Evolutionary conservation across 1,140 invertebrate species (phyloP), one percentile per base, ranked within the genome.

Genomic region (Drosophila quadrilineata): DNA sequence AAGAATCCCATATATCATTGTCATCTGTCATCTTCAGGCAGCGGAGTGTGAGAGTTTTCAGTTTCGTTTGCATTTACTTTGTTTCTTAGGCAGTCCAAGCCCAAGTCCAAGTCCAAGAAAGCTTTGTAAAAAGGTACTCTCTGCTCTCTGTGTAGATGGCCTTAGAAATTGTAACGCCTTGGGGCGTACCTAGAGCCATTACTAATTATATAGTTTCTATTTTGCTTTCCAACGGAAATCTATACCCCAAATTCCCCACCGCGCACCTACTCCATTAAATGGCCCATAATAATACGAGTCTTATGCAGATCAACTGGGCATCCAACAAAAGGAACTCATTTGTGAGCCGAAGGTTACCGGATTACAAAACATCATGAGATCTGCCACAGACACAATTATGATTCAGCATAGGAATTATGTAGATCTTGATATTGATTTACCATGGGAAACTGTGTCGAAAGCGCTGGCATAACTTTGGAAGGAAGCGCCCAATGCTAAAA

Each of bases 161-260:
- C 58, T 63, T 54, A 68, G 58, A 63, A 62, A 62, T 54, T 19
- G 31, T 48, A 63, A 70, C 66, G 66, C 66, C 70, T 70, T 48
- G 31, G 59, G 66, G 59, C 70, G 66, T 72, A 69, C 65, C 65
- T 64, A 72, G 66, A 69, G 66, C 53, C 70, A 72, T 70, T 65
- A 72, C 70, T 73, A 73, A 73, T 73, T 73, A 73, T 73, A 73
- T 73, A 72, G 70, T 73, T 73, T 73, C 60, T 70, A 73, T 65
- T 65, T 64, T 45, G 53, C 70, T 73, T 73, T 73, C 70, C 66
- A 73, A 65, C 49, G 53, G 54, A 70, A 64, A 70, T 56, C 45
- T 70, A 72, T 72, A 64, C 24, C 40, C 43, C 16, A 17, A 29
- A 19, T 40, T 29, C 46, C 67, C 33, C 17, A 16, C 6, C 12